These are phyloP conservation scores for Drosophila maculinotata DNA, from an alignment of 2,888 invertebrate species.

Conservation along the genomic window DNA sequence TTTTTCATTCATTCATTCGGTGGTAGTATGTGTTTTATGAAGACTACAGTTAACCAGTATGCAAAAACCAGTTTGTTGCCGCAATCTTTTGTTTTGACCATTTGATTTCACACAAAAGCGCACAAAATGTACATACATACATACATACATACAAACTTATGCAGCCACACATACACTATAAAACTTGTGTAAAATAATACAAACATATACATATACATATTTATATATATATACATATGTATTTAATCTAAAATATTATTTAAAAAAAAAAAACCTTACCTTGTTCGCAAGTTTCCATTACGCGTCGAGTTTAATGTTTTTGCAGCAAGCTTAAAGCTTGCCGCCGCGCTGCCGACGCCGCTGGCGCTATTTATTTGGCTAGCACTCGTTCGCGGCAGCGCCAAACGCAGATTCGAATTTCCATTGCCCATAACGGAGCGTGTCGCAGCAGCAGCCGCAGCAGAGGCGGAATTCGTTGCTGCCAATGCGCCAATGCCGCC, in stretches of 20 bases:
- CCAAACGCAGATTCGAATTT: constrained; percentile 85
- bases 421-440: constrained; percentile 81
- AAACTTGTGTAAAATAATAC: constrained; percentile 24
- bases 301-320: constrained; percentile 83
- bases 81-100: constrained; percentile 70
- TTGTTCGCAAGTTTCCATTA: constrained; percentile 85
- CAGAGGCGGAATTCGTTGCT: constrained; percentile 54
- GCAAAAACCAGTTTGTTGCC: constrained; percentile 69
- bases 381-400: constrained; percentile 87
- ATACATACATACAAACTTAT: constrained; percentile 22
- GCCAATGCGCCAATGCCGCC: constrained; percentile 55
- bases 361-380: constrained; percentile 85
- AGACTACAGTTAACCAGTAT: constrained; percentile 47
- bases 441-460: constrained; percentile 73
- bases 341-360: constrained; percentile 43
- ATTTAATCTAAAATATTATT: constrained; percentile 10
- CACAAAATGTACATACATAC: constrained; percentile 33
- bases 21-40: constrained; percentile 32
- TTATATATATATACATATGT: background rate
- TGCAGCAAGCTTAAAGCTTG: constrained; percentile 81
- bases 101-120: constrained; percentile 57
- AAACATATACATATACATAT: constrained; percentile 3
- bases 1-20: constrained; percentile 33
- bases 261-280: constrained; percentile 73
- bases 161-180: constrained; percentile 35